Conservation (phyloP, 2,888 invertebrate genomes). For the Clistopyga incitator region DNA sequence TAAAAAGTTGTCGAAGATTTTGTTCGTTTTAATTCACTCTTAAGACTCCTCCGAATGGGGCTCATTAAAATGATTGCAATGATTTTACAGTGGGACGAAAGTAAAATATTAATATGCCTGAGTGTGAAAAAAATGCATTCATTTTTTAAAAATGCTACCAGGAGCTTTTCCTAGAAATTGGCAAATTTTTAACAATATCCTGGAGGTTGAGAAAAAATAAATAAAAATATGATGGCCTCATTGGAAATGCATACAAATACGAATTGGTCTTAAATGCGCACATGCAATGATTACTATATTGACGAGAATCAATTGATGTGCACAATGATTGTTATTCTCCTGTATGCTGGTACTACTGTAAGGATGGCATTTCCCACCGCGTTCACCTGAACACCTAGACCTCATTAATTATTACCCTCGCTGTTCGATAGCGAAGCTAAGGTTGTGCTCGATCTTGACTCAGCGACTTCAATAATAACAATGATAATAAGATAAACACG, state of each 20-base stretch:
- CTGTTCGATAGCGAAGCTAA: conserved; percentile 10
- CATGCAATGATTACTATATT: conserved; percentile 5
- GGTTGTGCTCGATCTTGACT: conserved; percentile 56
- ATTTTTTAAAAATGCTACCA: too few relatives aligned
- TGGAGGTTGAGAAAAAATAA: too few relatives aligned
- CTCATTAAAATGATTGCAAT: too few relatives aligned
- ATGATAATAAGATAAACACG: conserved; percentile 41
- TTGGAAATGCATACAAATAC: neutral
- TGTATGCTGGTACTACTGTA: neutral
- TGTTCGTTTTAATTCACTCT: too few relatives aligned
- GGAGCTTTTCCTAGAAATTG: too few relatives aligned
- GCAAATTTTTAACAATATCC: too few relatives aligned
- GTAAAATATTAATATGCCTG: too few relatives aligned
- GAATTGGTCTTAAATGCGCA: neutral
- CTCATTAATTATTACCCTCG: conserved; percentile 65
- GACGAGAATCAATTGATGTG: conserved; percentile 66
- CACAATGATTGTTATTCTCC: conserved; percentile 47
- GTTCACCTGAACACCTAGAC: conserved; percentile 65
- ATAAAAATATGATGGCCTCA: too few relatives aligned
- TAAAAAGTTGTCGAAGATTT: too few relatives aligned
- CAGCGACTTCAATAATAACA: conserved; percentile 36
- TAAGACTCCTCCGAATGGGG: too few relatives aligned
- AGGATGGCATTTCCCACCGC: conserved; percentile 69
- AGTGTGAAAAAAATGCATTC: too few relatives aligned
- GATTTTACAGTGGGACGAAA: too few relatives aligned